Conservation (phyloP, 2,888 invertebrate species). For the Eupithecia pulchellata region DNA sequence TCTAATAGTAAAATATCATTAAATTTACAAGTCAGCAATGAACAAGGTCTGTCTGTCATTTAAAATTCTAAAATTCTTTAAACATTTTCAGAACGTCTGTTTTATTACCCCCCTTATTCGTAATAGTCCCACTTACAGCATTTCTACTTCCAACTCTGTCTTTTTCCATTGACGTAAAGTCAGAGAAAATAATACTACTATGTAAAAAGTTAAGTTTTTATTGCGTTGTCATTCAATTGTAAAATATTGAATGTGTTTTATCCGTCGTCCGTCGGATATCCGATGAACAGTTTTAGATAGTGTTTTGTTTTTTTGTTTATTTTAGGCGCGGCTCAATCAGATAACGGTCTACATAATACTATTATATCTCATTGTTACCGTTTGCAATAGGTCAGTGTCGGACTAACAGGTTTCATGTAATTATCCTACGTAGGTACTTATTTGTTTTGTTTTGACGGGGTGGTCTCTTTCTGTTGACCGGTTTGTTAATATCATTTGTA, state of each 20-base stretch:
- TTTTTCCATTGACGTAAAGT: no score
- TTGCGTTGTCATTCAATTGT: background rate
- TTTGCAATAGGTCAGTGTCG: constrained; percentile 43
- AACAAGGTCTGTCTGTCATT: background rate
- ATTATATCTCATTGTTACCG: constrained; percentile 32
- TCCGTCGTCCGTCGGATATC: no score
- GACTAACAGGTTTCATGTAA: constrained; percentile 26
- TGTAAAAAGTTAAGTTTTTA: no score
- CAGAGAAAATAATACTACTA: no score
- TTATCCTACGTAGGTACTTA: background rate
- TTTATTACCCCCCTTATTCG: no score
- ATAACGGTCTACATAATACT: constrained; percentile 1
- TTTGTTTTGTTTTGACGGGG: constrained; percentile 11
- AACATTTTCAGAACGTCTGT: no score
- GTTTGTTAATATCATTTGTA: background rate
- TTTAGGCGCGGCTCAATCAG: constrained; percentile 16
- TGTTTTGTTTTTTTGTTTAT: background rate
- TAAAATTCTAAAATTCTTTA: background rate
- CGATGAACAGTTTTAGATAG: constrained; percentile 2
- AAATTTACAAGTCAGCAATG: background rate
- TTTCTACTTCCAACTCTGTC: no score
- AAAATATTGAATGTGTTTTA: background rate
- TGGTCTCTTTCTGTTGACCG: background rate
- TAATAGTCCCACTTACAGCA: no score
- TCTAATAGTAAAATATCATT: background rate